phyloP scores from a whole-genome alignment of 2,888 invertebrate species.

The Ennomos erosarius region DNA sequence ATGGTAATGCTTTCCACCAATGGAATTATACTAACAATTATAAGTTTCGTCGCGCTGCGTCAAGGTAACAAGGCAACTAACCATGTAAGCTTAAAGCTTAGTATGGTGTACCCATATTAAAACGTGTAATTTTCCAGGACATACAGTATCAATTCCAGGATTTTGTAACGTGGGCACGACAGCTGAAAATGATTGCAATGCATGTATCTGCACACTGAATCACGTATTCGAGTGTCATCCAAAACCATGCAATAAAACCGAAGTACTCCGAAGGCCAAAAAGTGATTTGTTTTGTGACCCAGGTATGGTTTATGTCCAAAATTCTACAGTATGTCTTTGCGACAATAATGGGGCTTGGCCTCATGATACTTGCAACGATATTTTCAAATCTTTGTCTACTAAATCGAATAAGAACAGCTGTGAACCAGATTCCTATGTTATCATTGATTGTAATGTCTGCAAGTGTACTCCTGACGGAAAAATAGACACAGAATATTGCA shows the following conservation, averaged over 20 bases:
- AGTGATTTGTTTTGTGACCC: constrained; percentile 48
- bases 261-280: not conserved
- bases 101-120: not conserved
- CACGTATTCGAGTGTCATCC: constrained; percentile 46
- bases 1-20: constrained; percentile 8
- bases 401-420: constrained; percentile 43
- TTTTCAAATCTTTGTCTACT: constrained; percentile 45
- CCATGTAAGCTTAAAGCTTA: too few species aligned
- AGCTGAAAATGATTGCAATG: constrained; percentile 49
- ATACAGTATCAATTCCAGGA: constrained; percentile 23
- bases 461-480: constrained; percentile 56
- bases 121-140: constrained; percentile 37
- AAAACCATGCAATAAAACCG: constrained; percentile 34
- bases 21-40: constrained; percentile 1
- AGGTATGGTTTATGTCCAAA: constrained; percentile 52
- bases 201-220: constrained; percentile 48
- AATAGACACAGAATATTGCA: constrained; percentile 58
- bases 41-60: not conserved
- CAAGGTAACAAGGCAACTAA: constrained; percentile 3
- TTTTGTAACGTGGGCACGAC: constrained; percentile 48
- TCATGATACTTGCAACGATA: constrained; percentile 49
- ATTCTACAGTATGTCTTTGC: constrained; percentile 59
- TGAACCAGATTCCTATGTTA: constrained; percentile 54
- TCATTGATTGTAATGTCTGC: constrained; percentile 66
- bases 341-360: constrained; percentile 61